Percentiles rank a stretch among this genome's conserved stretches.
phyloP scores from a whole-genome alignment of 2,797 vertebrate species.

The Thamnophis elegans region DNA sequence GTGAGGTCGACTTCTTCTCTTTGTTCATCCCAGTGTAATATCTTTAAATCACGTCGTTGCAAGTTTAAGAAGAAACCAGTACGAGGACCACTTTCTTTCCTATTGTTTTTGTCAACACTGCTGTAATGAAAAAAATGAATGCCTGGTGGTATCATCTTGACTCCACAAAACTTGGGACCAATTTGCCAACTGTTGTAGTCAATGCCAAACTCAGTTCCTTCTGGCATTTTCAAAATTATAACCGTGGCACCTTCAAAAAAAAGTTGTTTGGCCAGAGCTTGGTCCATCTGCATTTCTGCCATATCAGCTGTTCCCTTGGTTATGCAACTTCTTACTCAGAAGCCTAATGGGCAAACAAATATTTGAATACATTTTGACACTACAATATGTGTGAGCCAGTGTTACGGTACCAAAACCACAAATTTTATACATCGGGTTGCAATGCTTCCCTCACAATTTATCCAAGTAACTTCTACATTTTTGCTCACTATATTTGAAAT shows the following conservation, averaged over 20 bases:
- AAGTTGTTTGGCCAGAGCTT: conserved; percentile 81
- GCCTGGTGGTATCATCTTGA: conserved; percentile 97
- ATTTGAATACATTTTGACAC: neutral
- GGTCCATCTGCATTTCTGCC: conserved; percentile 50
- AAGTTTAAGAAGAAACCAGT: conserved; percentile 85
- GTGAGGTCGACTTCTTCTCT: conserved; percentile 82
- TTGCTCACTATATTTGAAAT: neutral
- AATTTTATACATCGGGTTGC: neutral
- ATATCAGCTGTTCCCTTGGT: neutral
- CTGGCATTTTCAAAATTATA: conserved; percentile 85
- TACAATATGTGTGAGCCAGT: neutral
- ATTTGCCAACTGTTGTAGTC: conserved; percentile 91
- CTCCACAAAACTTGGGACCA: conserved; percentile 88
- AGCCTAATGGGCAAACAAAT: conserved; percentile 6
- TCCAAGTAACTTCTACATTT: neutral
- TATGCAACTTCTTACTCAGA: neutral
- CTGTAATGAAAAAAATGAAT: conserved; percentile 92
- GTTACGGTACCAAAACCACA: neutral
- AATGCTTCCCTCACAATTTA: neutral
- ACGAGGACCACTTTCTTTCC: conserved; percentile 81
- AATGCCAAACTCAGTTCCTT: conserved; percentile 90
- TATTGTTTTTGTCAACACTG: conserved; percentile 70
- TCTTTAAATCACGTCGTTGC: conserved; percentile 77
- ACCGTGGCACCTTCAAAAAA: conserved; percentile 92
- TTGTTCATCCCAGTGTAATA: conserved; percentile 82